Base-by-base conservation (phyloP, 2,113 vertebrate genomes). In the Monopterus albus region DNA sequence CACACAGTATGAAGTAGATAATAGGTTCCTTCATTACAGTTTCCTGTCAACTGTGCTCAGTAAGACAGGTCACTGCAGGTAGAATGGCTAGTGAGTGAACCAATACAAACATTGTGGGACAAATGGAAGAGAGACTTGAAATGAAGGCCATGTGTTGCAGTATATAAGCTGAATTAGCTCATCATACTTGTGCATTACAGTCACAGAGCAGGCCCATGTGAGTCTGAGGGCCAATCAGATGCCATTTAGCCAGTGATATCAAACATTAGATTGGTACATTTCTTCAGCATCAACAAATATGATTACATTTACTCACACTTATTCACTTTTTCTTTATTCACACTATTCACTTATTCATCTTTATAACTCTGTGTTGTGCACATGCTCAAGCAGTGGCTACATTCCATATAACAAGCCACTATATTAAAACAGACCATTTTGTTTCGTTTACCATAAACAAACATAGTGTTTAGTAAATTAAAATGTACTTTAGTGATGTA, bases 121-220 rank as follows among this genome's bases (percentile, higher is more conserved):
- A 51, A 53, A 18, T 18, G 40, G 38, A 13, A 36, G 36, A 29
- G 49, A 43, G 38, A 69, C 26, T 3, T n/a, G 40, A 38, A 82
- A 65, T 53, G 25, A 69, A 50, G 45, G 51, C 58, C 70, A 81
- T 83, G 74, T 81, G 71, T 77, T 85, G 74, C 67, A n/a, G n/a
- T n/a, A n/a, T n/a, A n/a, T 15, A 5, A 68, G 57, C 42, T 65
- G 70, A 61, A 65, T 50, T 72, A 52, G 60, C 79, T 77, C 47
- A 79, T 76, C 72, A 80, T 49, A 65, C 64, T 69, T 82, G 69
- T 72, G 59, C 75, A 59, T 87, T 78, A 74, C 25, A 25, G 35
- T 35, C 59, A 43, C 38, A 68, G 31, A 75, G 65, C 23, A 57
- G 65, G 43, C 15, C 52, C 45, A 63, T 66, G 39, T 51, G 63